These are phyloP conservation scores for Hystrix cristata DNA, from an alignment of 2,113 vertebrate genomes.

Conservation along the genomic window DNA sequence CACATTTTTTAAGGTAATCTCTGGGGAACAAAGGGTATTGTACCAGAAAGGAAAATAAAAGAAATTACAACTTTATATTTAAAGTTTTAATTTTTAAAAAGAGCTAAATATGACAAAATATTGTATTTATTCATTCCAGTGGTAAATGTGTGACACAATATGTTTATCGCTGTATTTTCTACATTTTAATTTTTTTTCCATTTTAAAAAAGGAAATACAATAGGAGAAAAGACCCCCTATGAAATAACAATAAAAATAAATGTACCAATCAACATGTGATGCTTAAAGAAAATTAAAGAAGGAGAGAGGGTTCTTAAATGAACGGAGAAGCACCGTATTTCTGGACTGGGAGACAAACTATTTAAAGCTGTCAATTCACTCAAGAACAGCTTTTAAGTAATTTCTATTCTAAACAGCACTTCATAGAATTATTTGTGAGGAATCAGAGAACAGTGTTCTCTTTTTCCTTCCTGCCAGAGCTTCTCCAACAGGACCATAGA, in stretches of 20 bases:
- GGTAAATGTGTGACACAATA: background rate
- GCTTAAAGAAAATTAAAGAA: background rate
- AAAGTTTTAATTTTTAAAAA: background rate
- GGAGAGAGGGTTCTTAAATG: background rate
- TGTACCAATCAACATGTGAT: background rate
- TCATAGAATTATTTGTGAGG: background rate
- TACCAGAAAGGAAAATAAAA: background rate
- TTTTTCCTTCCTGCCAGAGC: background rate
- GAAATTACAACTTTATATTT: background rate
- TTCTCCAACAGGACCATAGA: background rate
- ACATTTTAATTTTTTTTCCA: background rate
- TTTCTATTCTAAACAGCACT: slow-evolving; percentile 1
- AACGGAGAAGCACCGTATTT: background rate
- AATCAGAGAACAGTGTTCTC: background rate
- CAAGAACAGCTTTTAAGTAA: background rate
- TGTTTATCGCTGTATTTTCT: background rate
- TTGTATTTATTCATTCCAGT: background rate
- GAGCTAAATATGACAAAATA: slow-evolving; percentile 17
- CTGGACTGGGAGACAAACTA: background rate
- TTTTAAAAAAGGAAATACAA: background rate
- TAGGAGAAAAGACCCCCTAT: background rate
- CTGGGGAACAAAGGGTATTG: background rate
- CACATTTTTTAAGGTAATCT: background rate
- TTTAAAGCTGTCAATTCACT: background rate
- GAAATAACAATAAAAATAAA: slow-evolving; percentile 1